Base-by-base conservation (phyloP, 2,888 invertebrate species). In the Sabellastarte sp. region DNA sequence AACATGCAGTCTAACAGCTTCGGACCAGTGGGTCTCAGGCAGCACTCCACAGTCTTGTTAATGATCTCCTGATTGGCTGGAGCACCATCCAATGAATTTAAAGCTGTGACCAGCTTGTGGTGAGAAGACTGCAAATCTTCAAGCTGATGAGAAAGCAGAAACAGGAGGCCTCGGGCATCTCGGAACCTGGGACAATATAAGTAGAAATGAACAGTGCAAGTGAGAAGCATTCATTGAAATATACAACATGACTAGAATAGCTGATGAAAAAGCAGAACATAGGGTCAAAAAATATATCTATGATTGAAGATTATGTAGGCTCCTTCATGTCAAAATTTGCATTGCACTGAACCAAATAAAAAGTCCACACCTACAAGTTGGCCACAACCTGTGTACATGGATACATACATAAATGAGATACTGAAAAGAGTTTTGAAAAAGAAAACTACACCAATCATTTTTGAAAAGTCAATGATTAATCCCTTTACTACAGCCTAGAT, bases 11-110 rank as follows among this genome's bases (percentile, higher is more conserved):
- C 74, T 62, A 76, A 72, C 33, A 61, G 71, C 32, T 66, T 65
- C 78, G 80, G 68, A 15, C 63, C 73, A 61, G 32, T 83, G 78
- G 82, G 83, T 64, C 88, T 77, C 57, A 89, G 81, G 79, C 89
- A 89, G 72, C 89, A 89, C 63, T 85, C 82, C 30, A 87, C 86
- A 1, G 88, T 88, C 58, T 79, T 71, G 60, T 85, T 77, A 29
- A 88, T 85, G 29, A 87, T 75, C 3, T 79, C 70, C 3, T 65
- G 70, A 0, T 80, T 26, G 4, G 80, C 75, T 3, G 83, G 80
- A 0, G 72, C 41, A 69, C 68, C 68, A 53, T 76, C 71, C 53
- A 86, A 73, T 2, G 69, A 69, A 32, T 75, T 72, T 53, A 87
- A 71, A 1, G 75, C 77, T 50, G 75, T 67, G 3, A 80, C 64